Evolutionary conservation across 1,140 invertebrate genomes (phyloP), one percentile per base, ranked within the genome.

Genomic region (Drosophila pectinifera): DNA sequence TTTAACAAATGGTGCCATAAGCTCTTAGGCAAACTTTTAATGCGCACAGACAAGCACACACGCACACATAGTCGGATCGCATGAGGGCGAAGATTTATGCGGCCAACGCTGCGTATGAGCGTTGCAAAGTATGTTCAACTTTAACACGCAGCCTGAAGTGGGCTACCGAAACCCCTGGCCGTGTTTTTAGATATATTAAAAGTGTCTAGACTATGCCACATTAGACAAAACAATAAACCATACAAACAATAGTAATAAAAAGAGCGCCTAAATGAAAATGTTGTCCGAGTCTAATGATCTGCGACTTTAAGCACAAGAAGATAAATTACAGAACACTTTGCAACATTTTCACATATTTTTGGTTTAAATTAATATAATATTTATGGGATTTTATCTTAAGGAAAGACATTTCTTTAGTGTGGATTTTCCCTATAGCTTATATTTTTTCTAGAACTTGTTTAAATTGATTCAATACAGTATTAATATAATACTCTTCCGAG

Each of bases 1-100:
- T 86, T 86, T 88, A 83, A 88, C 83, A 86, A 86, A 88, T 88
- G 83, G 83, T 73, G 83, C 75, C 79, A 88, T 86, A 88, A 88
- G 84, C 83, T 86, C 76, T 83, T 79, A 83, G 79, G 75, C 70
- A 89, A 86, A 86, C 70, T 86, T 86, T 86, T 88, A 88, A 86
- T 86, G 83, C 73, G 69, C 82, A 82, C 49, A 69, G 39, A 73
- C 36, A 46, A 39, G 38, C 64, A 56, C 43, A 58, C 53, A 55
- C 51, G 41, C 61, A 43, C 34, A 34, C 56, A 64, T 67, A 76
- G 73, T 59, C 57, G 56, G 18, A 39, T 56, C 41, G 56, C 67
- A 57, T 8, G 28, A 54, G 57, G 58, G 56, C 20, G 58, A 48
- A 86, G 82, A 86, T 86, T 86, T 82, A 86, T 86, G 83, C 67